Conservation (phyloP, 2,797 vertebrate genomes). For the Periparus ater region DNA sequence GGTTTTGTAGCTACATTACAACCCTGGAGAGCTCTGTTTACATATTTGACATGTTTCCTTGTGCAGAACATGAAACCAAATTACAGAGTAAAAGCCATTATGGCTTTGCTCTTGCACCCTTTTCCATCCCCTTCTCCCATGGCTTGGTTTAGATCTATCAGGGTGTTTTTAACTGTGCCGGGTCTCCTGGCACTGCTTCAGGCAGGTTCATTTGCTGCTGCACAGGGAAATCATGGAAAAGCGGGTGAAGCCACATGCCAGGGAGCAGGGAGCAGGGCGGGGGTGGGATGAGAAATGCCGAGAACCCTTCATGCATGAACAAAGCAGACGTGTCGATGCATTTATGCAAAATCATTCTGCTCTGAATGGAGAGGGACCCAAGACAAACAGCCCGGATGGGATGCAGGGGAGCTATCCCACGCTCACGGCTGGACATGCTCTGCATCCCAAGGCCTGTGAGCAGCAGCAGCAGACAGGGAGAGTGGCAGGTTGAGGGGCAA, state of each 20-base stretch:
- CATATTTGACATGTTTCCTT: slow-evolving; percentile 81
- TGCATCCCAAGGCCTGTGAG: slow-evolving; percentile 58
- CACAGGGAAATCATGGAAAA: neutral
- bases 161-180: neutral
- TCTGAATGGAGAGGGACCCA: slow-evolving; percentile 54
- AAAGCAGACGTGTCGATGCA: neutral
- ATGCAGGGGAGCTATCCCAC: slow-evolving; percentile 60
- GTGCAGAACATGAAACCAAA: slow-evolving; percentile 78
- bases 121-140: slow-evolving; percentile 43
- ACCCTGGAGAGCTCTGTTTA: slow-evolving; percentile 73
- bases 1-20: slow-evolving; percentile 68
- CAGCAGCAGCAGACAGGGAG: slow-evolving; percentile 9
- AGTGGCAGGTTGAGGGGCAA: slow-evolving; percentile 65
- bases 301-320: slow-evolving; percentile 31
- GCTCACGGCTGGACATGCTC: slow-evolving; percentile 58
- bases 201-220: neutral
- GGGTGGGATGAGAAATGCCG: slow-evolving; percentile 6
- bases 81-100: slow-evolving; percentile 68
- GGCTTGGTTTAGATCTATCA: neutral
- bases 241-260: neutral
- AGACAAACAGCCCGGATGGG: slow-evolving; percentile 56
- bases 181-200: neutral
- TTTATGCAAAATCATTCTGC: slow-evolving; percentile 49
- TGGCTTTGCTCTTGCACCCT: slow-evolving; percentile 39
- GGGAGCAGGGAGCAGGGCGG: neutral